Evolutionary conservation across 2,888 invertebrate species (phyloP), one percentile per base, ranked within the genome.

Genomic region (Xylophagus ater): DNA sequence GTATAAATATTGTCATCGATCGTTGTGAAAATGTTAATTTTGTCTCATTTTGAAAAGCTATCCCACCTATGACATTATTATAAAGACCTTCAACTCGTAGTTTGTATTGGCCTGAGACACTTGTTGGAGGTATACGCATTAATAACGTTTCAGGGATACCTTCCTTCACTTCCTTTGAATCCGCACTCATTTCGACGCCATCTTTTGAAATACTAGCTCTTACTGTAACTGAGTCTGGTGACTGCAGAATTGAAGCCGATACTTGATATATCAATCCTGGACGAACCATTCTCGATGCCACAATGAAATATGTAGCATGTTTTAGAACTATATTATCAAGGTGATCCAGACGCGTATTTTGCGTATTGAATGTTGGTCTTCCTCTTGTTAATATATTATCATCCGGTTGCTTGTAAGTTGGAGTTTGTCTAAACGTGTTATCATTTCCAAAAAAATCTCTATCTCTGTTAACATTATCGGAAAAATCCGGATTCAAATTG

Each of bases 1-100:
- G 93, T 49, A 96, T 84, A 59, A 94, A 92, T 46, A 94, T 87
- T 1, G 94, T 92, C 81, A 93, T 87, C 34, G 92, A 89, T 25
- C 93, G 73, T 51, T 82, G 81, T 0, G 87, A 88, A 66, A 93
- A 96, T 2, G 73, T 70, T 10, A 96, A 69, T 42, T 76, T 68
- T 0, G 90, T 89, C 59, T 92, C 90, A 56, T 96, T 94, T 30
- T 77, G 67, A 62, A 96, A 96, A 0, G 90, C 86, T 37, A 83
- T 77, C 1, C 93, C 93, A 6, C 89, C 89, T 48, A 84, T 72
- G 4, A 71, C 57, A 40, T 72, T 69, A 45, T 61, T 56, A 59
- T 77, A 81, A 24, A 79, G 67, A 0, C 89, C 90, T 59, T 89
- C 88, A 0, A 89, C 75, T 1, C 85, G 72, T 19, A 96, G 68